These are phyloP conservation scores for Eonycteris spelaea DNA, from an alignment of 2,113 vertebrate genomes.

Conservation along the genomic window DNA sequence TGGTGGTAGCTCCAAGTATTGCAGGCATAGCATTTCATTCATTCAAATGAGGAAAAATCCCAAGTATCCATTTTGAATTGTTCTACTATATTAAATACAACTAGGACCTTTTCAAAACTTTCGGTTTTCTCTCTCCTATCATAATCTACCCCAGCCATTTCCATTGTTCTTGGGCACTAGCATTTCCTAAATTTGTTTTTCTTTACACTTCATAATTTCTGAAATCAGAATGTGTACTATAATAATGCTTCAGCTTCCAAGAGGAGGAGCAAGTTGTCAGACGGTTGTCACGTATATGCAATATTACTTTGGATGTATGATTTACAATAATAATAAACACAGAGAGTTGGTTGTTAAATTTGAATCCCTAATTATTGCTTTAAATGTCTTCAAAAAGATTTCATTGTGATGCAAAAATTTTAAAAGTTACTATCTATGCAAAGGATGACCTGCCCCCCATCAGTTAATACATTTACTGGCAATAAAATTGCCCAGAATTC, in stretches of 20 bases:
- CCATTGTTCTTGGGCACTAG: neutral
- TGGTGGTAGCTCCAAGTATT: conserved; percentile 3
- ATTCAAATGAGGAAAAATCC: neutral
- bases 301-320: neutral
- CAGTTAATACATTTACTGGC: neutral
- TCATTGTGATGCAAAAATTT: neutral
- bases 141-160: neutral
- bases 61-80: neutral
- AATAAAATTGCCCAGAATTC: conserved; percentile 1
- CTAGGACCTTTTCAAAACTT: neutral
- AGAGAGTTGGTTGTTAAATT: neutral
- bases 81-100: neutral
- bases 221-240: neutral
- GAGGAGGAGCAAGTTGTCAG: neutral
- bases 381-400: conserved; percentile 1
- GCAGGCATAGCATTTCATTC: neutral
- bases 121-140: neutral
- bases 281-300: neutral
- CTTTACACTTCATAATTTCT: conserved; percentile 1
- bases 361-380: conserved; percentile 5
- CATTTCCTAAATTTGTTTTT: conserved; percentile 16
- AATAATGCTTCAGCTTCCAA: neutral
- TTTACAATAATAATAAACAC: neutral
- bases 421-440: neutral
- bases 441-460: neutral